phyloP scores from a whole-genome alignment of 2,113 vertebrate species.

The Xenotilapia longispinis region DNA sequence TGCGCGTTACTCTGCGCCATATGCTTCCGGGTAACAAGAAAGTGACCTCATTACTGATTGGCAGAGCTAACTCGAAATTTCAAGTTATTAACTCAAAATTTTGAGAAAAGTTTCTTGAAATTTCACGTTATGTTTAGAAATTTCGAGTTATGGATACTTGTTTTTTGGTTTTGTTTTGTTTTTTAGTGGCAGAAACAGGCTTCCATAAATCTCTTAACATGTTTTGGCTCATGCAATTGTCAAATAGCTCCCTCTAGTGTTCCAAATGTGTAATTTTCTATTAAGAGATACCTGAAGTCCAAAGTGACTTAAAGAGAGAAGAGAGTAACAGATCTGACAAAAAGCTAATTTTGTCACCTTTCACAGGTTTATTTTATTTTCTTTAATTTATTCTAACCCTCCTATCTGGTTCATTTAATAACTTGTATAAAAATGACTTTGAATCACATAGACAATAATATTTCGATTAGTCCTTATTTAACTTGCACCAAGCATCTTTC shows the following conservation, averaged over 20 bases:
- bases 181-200: background rate
- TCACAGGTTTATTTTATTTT: background rate
- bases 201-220: background rate
- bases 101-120: background rate
- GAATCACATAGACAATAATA: background rate
- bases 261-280: background rate
- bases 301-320: background rate
- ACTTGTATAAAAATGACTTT: background rate
- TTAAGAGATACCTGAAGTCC: background rate
- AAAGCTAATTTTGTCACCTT: background rate
- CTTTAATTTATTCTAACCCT: background rate
- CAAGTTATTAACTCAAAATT: background rate
- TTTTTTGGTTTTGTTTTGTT: background rate
- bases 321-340: background rate
- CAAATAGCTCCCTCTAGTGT: conserved; percentile 29
- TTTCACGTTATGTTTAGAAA: background rate
- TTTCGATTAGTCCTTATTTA: background rate
- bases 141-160: background rate
- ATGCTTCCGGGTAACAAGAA: background rate
- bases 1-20: background rate
- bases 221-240: background rate
- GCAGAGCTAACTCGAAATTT: background rate
- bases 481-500: background rate
- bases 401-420: background rate
- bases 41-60: fast-evolving